Percentiles rank a stretch among this genome's conserved stretches.
These are phyloP conservation scores for Helicoverpa assulta DNA, from an alignment of 2,888 invertebrate genomes.

Conservation along the genomic window DNA sequence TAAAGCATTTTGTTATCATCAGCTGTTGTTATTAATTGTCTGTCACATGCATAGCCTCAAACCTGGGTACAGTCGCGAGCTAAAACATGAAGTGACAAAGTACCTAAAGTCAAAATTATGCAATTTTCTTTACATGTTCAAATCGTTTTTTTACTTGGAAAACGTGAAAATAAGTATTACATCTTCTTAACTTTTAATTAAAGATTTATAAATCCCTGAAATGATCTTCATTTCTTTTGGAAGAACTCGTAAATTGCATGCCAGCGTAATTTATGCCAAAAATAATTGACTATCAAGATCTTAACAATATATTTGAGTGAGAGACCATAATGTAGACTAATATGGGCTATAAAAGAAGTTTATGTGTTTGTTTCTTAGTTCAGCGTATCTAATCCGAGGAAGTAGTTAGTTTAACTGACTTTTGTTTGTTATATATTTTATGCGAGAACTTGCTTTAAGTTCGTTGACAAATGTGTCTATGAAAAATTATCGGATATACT, in stretches of 20 bases:
- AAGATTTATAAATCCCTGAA: background rate
- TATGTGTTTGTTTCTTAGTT: constrained; percentile 63
- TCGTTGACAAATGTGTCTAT: constrained; percentile 33
- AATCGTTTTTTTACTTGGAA: too few species aligned
- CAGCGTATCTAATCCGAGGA: constrained; percentile 51
- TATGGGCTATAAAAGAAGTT: constrained; percentile 53
- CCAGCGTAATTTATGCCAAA: constrained; percentile 34
- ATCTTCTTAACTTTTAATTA: background rate
- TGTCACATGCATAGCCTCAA: too few species aligned
- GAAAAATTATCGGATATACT: constrained; percentile 21
- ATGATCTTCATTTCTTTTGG: background rate
- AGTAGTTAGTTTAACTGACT: constrained; percentile 59
- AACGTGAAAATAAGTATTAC: too few species aligned
- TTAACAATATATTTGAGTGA: constrained; percentile 45
- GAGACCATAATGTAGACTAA: constrained; percentile 54
- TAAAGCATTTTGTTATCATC: too few species aligned
- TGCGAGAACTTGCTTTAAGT: constrained; percentile 50
- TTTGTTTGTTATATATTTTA: constrained; percentile 60
- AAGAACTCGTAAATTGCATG: constrained; percentile 7
- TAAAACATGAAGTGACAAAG: too few species aligned
- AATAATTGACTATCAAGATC: constrained; percentile 39
- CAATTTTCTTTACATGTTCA: too few species aligned
- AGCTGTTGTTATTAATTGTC: too few species aligned
- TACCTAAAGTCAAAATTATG: too few species aligned
- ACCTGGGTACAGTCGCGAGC: too few species aligned